phyloP scores from a whole-genome alignment of 1,140 invertebrate species.

The Listronotus bonariensis region DNA sequence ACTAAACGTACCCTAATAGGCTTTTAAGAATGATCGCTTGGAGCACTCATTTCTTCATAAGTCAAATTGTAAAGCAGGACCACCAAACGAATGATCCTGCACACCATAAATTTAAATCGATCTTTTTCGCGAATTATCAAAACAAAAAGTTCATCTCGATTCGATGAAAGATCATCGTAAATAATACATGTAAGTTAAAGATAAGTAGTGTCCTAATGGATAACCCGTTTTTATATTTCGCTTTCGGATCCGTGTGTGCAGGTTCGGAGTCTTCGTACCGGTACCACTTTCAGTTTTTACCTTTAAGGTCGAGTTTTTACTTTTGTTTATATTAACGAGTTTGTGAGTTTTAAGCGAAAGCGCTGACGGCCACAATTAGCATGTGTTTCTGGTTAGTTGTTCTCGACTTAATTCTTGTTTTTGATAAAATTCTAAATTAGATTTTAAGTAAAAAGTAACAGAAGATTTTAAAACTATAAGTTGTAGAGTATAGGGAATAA shows the following conservation, averaged over 20 bases:
- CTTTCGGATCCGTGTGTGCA: slow-evolving; percentile 8
- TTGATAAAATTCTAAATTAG: no score
- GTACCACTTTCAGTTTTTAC: slow-evolving; percentile 30
- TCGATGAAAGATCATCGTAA: slow-evolving; percentile 22
- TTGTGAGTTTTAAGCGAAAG: slow-evolving; percentile 7
- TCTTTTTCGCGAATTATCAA: slow-evolving; percentile 14
- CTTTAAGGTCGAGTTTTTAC: slow-evolving; percentile 28
- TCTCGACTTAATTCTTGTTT: no score
- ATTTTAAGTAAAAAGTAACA: no score
- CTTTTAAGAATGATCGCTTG: background rate
- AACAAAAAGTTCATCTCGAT: slow-evolving; percentile 19
- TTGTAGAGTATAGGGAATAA: no score
- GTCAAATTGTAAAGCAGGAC: slow-evolving; percentile 14
- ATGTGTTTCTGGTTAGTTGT: no score
- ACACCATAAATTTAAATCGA: slow-evolving; percentile 16
- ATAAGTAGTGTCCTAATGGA: slow-evolving; percentile 24
- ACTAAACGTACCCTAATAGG: no score
- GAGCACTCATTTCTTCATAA: background rate
- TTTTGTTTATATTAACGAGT: slow-evolving; percentile 26
- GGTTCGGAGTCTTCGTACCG: slow-evolving; percentile 7
- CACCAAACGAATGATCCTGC: slow-evolving; percentile 6
- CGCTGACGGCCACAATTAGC: background rate
- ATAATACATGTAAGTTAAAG: slow-evolving; percentile 19
- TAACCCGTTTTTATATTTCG: slow-evolving; percentile 25
- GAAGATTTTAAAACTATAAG: no score